Evolutionary conservation across 2,888 invertebrate genomes (phyloP), one percentile per base, ranked within the genome.

Genomic region (Ectemnius cavifrons): DNA sequence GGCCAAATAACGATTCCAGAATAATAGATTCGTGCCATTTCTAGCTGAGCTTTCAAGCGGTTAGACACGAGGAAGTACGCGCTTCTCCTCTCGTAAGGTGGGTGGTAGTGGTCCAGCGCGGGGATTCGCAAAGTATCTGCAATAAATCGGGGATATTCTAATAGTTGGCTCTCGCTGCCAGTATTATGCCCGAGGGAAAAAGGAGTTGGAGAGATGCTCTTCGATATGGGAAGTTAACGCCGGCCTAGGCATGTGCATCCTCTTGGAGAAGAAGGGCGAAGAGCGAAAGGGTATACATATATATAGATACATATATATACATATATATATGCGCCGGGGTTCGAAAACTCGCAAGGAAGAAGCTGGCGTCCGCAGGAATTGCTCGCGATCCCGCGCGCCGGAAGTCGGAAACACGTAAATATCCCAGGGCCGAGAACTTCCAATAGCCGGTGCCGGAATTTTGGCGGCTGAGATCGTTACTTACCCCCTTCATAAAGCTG

Each of bases 331-430:
- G 23, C 2, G 3, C 23, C 23, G 3, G 3, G 23, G 3, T 23
- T 23, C 23, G 23, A 23, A 23, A 23, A 23, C 23, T 23, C 23
- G 23, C 23, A 23, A 23, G 23, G 23, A 23, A 23, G 23, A 23
- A 23, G 23, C 23, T 23, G 23, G 23, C 23, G 37, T 11, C 37
- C 37, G 37, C 23, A 37, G 37, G 37, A 37, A 37, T 6, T 11
- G 37, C 8, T 37, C 1, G 37, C 37, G 49, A 64, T 3, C 23
- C 14, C 65, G 59, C 8, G 45, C 18, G 58, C 77, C 78, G 83
- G 83, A 84, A 84, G 80, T 80, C 84, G 84, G 84, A 84, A 84
- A 73, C 80, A 71, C 82, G 83, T 83, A 83, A 83, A 83, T 83
- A 37, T 37, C 37, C 37, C 37, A 11, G 37, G 8, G 74, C 57